Base-by-base conservation (phyloP, 1,140 invertebrate species). In the Araneus ventricosus region DNA sequence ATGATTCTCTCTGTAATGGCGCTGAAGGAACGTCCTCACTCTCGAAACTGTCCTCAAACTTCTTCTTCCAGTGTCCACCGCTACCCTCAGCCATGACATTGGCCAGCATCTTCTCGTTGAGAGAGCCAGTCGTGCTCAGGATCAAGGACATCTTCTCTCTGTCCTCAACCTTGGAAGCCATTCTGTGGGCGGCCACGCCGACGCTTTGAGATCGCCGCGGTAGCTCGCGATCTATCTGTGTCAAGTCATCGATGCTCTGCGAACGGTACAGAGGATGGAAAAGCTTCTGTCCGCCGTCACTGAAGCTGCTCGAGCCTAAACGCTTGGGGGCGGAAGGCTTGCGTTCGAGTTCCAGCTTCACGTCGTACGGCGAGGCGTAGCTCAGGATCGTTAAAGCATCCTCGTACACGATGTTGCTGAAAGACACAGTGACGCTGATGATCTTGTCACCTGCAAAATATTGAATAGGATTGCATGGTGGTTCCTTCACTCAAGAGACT, bases 361-460 rank as follows among this genome's bases (percentile, higher is more conserved):
- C 97, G 94, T 98, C 98, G 94, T 99, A 99, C 0, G 98, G 98
- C n/a, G 98, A 98, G 3, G 98, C 98, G 94, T 98, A 98, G 91
- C 97, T 98, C 4, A 99, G 95, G 93, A 99, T 98, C 1, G 97
- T 97, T 41, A 98, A 95, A 0, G 98, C 98, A 95, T 99, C 98
- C 95, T 99, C 98, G 95, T 98, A 97, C 0, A 98, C 98, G 96
- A 98, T 98, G 92, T 97, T 97, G 57, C 97, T 96, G 95, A 98
- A 98, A 93, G 97, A 98, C 39, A 99, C 98, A 59, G 97, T 98
- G 45, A 99, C 97, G 94, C 97, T 97, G 91, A 97, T 96, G 90
- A 99, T 98, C 87, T 97, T 97, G 95, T 99, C 98, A 93, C 98
- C 98, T 98, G 96, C 30, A 85, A 79, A 52, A 52, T 14, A 52